Conservation (phyloP, 2,113 vertebrate genomes). For the Phalacrocorax aristotelis region DNA sequence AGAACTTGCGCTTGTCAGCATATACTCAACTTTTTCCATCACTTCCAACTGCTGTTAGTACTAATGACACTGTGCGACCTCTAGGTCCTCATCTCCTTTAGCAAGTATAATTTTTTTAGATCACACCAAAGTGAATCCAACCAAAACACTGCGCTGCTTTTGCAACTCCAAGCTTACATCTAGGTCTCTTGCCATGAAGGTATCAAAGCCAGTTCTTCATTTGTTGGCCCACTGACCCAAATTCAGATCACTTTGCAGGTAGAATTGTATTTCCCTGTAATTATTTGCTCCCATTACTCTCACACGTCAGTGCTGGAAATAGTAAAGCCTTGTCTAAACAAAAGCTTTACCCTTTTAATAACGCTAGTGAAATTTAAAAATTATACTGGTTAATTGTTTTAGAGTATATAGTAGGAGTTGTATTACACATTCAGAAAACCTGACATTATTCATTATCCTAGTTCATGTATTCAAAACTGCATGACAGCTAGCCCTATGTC, state of each 20-base stretch:
- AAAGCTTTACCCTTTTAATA: not conserved
- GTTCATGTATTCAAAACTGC: not conserved
- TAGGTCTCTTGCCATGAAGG: not conserved
- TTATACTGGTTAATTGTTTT: not conserved
- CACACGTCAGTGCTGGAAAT: not conserved
- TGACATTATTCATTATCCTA: not conserved
- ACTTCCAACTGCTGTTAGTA: not conserved
- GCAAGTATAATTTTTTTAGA: not conserved
- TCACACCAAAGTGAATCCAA: not conserved
- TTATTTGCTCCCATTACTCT: not conserved
- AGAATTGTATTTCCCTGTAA: not conserved
- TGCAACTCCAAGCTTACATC: not conserved
- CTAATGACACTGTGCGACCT: not conserved
- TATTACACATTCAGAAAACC: not conserved
- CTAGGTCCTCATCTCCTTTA: not conserved
- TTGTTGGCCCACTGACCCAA: not conserved
- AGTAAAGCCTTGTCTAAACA: not conserved
- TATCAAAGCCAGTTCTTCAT: not conserved
- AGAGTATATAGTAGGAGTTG: not conserved
- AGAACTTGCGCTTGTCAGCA: not conserved
- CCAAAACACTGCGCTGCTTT: not conserved
- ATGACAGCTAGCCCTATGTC: not conserved
- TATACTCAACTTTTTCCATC: not conserved
- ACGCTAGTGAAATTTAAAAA: not conserved
- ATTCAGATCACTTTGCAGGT: not conserved